Evolutionary conservation across 1,140 invertebrate genomes (phyloP), one percentile per base, ranked within the genome.

Genomic region (Diorhabda sublineata): DNA sequence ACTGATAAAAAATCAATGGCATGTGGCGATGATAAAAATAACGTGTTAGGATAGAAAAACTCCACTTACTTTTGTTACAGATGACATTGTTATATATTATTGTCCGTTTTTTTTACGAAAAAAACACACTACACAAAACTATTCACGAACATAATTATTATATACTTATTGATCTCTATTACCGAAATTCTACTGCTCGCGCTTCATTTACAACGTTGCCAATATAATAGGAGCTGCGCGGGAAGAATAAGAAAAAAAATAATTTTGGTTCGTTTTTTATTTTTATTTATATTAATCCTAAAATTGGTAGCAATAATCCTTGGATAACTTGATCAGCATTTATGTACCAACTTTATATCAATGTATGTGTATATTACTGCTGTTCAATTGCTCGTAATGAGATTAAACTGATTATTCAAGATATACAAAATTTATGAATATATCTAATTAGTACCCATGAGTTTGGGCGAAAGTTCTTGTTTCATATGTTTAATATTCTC

Each of bases 121-220:
- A 62, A 44, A 42, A 62, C 61, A n/a, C 42, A 62, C 42, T 44
- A 62, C 42, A n/a, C 9, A 8, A 43, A 44, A 44, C 43, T 52
- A 6, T 44, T 44, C 45, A 62, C 44, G 11, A 11, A 62, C 61
- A 44, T 62, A 6, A 42, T 43, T 62, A n/a, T 44, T 62, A 62
- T n/a, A 44, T 62, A 42, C n/a, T 64, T 64, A 64, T 64, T 64
- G 63, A 64, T 64, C 63, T n/a, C 56, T 64, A 52, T 64, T 52
- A 42, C 45, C 63, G 47, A 64, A 64, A 64, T 62, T 64, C 11
- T 56, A 45, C 11, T 56, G 63, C 63, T 64, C 63, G 63, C 63
- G 63, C 63, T 57, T 8, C 2, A 42, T 8, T 7, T 5, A 11
- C 63, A 42, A 26, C 56, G 63, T 64, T 64, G 63, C 63, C 63